Evolutionary conservation across 2,797 vertebrate genomes (phyloP), one percentile per base, ranked within the genome.

Genomic region (Carduelis carduelis): DNA sequence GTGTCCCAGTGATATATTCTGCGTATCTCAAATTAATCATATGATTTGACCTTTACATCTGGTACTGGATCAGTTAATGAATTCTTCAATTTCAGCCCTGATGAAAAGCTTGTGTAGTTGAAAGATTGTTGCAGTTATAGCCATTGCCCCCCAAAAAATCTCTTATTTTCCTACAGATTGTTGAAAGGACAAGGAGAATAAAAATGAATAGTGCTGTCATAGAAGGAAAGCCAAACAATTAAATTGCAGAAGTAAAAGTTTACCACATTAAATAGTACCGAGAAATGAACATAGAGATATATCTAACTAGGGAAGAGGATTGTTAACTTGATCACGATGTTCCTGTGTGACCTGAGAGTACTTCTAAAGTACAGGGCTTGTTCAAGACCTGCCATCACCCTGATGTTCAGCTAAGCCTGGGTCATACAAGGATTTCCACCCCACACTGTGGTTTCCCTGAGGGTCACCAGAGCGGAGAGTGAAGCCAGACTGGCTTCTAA

Each of bases 391-490:
- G 14, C 11, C 26, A 34, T 81, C 47, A 77, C 2, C 20, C 44
- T 52, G 8, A 32, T 41, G 5, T 52, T 60, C n/a, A 30, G 18
- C 26, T 86, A 19, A 92, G 8, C 32, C 37, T 50, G 26, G 18
- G 15, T 88, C 65, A 83, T 44, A 37, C 28, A 59, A 35, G 26
- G n/a, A n/a, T 83, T 81, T 90, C 16, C 27, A 30, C 11, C 34
- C 20, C 14, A 26, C 3, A 3, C 14, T 70, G 19, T 30, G 14
- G 19, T 60, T 80, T 83, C 15, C 19, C 10, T 72, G 7, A n/a
- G 17, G 0, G 12, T 60, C 9, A 46, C 11, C n/a, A 69, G 71
- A 18, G 19, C 0, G 0, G 11, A 59, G 28, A 39, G 14, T 3
- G 10, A 64, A 85, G 24, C 9, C 15, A 41, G 18, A 11, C 32